These are phyloP conservation scores for Drosophila aff. DNA, from an alignment of 1,140 invertebrate genomes.

Conservation along the genomic window DNA sequence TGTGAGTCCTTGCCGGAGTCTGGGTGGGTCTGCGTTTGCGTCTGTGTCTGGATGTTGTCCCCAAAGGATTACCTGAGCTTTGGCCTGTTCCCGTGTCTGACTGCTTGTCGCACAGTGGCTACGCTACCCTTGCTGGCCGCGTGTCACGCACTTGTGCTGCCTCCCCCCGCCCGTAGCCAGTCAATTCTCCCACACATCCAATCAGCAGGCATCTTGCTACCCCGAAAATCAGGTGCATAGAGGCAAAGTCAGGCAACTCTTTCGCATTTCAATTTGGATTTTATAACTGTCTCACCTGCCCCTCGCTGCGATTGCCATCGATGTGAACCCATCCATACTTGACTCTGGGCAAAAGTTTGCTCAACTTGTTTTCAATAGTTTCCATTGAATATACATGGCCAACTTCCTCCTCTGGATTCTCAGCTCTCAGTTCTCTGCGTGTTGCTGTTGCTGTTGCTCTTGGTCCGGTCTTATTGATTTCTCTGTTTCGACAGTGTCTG, in stretches of 20 bases:
- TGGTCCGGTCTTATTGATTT: conserved; percentile 43
- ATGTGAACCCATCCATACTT: conserved; percentile 31
- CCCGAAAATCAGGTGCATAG: conserved; percentile 7
- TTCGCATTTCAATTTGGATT: conserved; percentile 57
- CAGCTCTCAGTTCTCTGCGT: conserved; percentile 13
- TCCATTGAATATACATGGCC: conserved; percentile 45
- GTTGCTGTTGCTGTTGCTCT: conserved; percentile 18
- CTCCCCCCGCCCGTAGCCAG: conserved; percentile 26
- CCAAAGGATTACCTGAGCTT: conserved; percentile 77
- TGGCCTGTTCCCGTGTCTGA: conserved; percentile 65
- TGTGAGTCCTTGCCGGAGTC: conserved; percentile 24
- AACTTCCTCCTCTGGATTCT: conserved; percentile 17
- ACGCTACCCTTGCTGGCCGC: conserved; percentile 26
- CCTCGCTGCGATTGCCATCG: neutral
- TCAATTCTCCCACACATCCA: conserved; percentile 46
- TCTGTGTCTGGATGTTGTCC: conserved; percentile 50
- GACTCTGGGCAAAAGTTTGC: conserved; percentile 53
- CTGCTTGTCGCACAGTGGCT: conserved; percentile 27
- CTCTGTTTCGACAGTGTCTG: conserved; percentile 26
- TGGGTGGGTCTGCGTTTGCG: conserved; percentile 3
- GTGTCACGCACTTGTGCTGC: conserved; percentile 67
- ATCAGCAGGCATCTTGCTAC: conserved; percentile 7
- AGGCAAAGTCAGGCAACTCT: conserved; percentile 45
- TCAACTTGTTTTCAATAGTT: conserved; percentile 60
- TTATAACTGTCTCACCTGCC: conserved; percentile 30